These are phyloP conservation scores for Beris morrisii DNA, from an alignment of 2,888 invertebrate genomes.

Conservation along the genomic window DNA sequence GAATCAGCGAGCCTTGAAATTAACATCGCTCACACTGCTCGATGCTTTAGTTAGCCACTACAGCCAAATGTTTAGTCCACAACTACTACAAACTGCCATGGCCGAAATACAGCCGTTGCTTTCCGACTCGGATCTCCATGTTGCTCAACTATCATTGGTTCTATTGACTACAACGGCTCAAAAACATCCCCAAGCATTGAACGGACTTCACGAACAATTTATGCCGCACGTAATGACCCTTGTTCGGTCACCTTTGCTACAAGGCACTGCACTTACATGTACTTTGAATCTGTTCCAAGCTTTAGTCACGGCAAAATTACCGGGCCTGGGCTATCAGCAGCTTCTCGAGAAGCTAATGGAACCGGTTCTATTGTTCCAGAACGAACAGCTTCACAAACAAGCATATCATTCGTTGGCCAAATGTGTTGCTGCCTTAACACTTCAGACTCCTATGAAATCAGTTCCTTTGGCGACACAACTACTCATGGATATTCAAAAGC, in stretches of 20 bases:
- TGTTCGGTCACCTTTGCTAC: conserved; percentile 84
- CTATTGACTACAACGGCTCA: conserved; percentile 81
- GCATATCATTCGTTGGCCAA: conserved; percentile 96
- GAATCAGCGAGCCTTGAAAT: conserved; percentile 92
- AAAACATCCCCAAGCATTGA: conserved; percentile 76
- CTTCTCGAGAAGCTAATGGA: conserved; percentile 76
- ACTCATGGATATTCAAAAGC: conserved; percentile 72
- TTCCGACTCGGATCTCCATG: conserved; percentile 93
- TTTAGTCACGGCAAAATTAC: conserved; percentile 80
- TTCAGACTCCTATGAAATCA: conserved; percentile 74
- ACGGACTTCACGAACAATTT: conserved; percentile 72
- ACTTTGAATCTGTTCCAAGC: conserved; percentile 92
- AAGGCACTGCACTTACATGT: conserved; percentile 86
- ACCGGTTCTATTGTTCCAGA: conserved; percentile 63
- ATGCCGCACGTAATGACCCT: conserved; percentile 83
- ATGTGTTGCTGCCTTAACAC: conserved; percentile 91
- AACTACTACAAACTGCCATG: conserved; percentile 72
- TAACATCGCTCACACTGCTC: conserved; percentile 84
- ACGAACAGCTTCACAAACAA: conserved; percentile 64
- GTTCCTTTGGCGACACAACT: conserved; percentile 67
- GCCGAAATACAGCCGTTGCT: conserved; percentile 88
- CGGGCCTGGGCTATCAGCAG: conserved; percentile 79
- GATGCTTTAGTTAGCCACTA: conserved; percentile 91
- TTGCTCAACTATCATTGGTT: conserved; percentile 87
- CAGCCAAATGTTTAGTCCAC: conserved; percentile 64